Evolutionary conservation across 2,797 vertebrate species (phyloP).

Genomic region (Coilia nasus): DNA sequence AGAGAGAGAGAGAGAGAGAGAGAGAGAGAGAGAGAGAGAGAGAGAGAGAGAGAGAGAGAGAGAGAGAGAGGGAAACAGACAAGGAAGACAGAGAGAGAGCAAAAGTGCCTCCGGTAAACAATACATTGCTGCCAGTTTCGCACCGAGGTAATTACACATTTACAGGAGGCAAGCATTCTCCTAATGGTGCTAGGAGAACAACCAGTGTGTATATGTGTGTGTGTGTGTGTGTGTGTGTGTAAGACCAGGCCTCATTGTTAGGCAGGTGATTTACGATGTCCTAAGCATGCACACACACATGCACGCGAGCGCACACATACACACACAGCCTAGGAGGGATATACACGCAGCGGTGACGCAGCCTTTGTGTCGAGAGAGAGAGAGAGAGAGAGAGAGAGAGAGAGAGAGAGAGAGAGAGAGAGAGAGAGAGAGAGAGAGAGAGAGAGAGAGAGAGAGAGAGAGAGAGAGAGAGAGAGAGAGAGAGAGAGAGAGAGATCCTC

Average conservation of each 20-base stretch:
- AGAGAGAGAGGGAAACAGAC: constrained; percentile 47
- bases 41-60: constrained; percentile 40
- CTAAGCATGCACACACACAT: constrained; percentile 38
- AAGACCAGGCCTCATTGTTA: constrained; percentile 75
- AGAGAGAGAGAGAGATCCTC: constrained; percentile 34
- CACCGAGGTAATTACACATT: constrained; percentile 71
- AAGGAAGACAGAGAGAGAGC: background rate
- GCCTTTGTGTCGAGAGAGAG: constrained; percentile 67
- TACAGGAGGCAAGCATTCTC: constrained; percentile 60
- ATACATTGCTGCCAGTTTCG: constrained; percentile 65
- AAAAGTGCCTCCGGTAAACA: constrained; percentile 57
- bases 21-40: background rate
- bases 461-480: too few species aligned
- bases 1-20: constrained; percentile 46
- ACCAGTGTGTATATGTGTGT: constrained; percentile 40
- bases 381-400: background rate
- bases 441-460: too few species aligned
- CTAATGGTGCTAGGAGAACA: constrained; percentile 56
- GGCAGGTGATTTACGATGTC: constrained; percentile 75
- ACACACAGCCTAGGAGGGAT: constrained; percentile 52
- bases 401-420: too few species aligned
- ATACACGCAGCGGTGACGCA: constrained; percentile 65
- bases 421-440: too few species aligned
- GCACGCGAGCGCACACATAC: constrained; percentile 51
- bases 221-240: constrained; percentile 42